phyloP scores from a whole-genome alignment of 2,797 vertebrate species.

The Fistularia commersonii region DNA sequence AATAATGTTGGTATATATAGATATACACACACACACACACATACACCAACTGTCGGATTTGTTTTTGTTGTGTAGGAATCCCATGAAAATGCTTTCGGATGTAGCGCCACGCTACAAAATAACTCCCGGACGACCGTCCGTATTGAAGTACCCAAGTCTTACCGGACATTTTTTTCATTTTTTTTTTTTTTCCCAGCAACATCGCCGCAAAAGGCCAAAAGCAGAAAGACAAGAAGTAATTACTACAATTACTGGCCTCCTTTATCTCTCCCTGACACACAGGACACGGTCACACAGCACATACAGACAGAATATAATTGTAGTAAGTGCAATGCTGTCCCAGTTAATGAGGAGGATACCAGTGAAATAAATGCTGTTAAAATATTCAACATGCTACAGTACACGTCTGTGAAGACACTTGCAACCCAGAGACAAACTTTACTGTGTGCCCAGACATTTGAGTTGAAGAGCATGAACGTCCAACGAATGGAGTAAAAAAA shows the following conservation, averaged over 20 bases:
- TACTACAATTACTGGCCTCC: conserved; percentile 62
- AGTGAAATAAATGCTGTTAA: conserved; percentile 57
- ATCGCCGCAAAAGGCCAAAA: conserved; percentile 14
- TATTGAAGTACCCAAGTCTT: too few species aligned
- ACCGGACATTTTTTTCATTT: conserved; percentile 2
- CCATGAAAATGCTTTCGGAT: too few species aligned
- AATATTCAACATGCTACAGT: conserved; percentile 56
- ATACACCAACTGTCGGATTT: too few species aligned
- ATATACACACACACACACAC: too few species aligned
- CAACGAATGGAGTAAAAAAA: background rate
- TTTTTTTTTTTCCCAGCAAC: conserved; percentile 10
- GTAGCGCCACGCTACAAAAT: too few species aligned
- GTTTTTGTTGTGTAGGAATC: too few species aligned
- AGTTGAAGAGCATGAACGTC: background rate
- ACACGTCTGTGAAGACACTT: conserved; percentile 41
- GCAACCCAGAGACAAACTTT: conserved; percentile 17
- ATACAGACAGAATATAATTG: conserved; percentile 48
- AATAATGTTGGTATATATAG: too few species aligned
- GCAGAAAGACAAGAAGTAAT: conserved; percentile 53
- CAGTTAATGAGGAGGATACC: conserved; percentile 64
- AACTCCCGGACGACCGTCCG: too few species aligned
- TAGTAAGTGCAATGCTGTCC: conserved; percentile 56
- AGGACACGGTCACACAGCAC: conserved; percentile 22
- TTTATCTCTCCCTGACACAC: conserved; percentile 44
- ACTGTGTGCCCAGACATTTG: background rate